Percentiles rank a stretch among this genome's conserved stretches.
phyloP scores from a whole-genome alignment of 2,888 invertebrate genomes.

The Sisyra terminalis region DNA sequence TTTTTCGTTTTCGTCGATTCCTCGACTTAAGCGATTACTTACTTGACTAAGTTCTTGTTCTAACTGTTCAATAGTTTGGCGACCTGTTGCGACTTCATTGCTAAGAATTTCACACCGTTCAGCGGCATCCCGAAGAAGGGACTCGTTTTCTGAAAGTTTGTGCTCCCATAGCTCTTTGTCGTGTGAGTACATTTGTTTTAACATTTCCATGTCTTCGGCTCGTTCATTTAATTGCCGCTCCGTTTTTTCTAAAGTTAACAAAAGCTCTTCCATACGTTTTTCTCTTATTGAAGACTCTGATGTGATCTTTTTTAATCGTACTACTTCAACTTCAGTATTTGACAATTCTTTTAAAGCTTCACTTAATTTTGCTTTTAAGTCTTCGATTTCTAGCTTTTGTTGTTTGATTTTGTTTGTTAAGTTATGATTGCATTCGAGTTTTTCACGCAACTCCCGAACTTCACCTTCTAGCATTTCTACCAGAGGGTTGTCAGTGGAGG shows the following conservation, averaged over 20 bases:
- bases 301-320: slow-evolving; percentile 50
- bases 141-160: slow-evolving; percentile 49
- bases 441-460: slow-evolving; percentile 19
- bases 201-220: slow-evolving; percentile 43
- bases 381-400: slow-evolving; percentile 36
- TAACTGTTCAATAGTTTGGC: slow-evolving; percentile 45
- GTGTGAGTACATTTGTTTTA: slow-evolving; percentile 40
- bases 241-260: slow-evolving; percentile 56
- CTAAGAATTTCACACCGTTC: slow-evolving; percentile 47
- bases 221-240: slow-evolving; percentile 57
- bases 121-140: slow-evolving; percentile 46
- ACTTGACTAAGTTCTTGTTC: slow-evolving; percentile 49
- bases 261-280: slow-evolving; percentile 59
- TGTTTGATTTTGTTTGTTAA: slow-evolving; percentile 5
- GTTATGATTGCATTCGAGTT: slow-evolving; percentile 14
- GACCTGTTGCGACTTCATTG: slow-evolving; percentile 46
- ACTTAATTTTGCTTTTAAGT: slow-evolving; percentile 51
- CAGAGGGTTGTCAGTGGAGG: slow-evolving; percentile 14
- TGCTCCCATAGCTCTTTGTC: slow-evolving; percentile 47
- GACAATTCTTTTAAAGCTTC: slow-evolving; percentile 42
- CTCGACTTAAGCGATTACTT: slow-evolving; percentile 47
- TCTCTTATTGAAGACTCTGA: slow-evolving; percentile 53
- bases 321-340: slow-evolving; percentile 54
- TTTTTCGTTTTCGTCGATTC: slow-evolving; percentile 61
- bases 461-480: slow-evolving; percentile 23